Evolutionary conservation across 2,888 invertebrate genomes (phyloP), one percentile per base, ranked within the genome.

Genomic region (Ametastegia equiseti): DNA sequence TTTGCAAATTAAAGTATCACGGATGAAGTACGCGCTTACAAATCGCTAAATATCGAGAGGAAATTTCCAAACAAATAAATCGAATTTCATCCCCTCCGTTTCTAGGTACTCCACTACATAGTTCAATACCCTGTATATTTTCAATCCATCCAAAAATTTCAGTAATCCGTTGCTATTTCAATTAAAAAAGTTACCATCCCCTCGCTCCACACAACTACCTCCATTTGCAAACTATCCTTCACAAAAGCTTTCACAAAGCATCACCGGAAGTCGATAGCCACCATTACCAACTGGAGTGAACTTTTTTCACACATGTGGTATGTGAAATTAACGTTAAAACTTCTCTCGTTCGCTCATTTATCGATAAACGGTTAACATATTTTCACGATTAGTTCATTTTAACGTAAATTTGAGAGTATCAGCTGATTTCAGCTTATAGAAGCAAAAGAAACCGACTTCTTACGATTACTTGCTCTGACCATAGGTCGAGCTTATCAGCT

Each of bases 101-200:
- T 47, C 2, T 33, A 2, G 63, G 15, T 54, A 27, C 9, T 33
- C 36, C 15, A 50, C 19, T 23, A 2, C 36, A 15, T 15, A 36
- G 9, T 36, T 65, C 1, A 2, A 33, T n/a, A 33, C 33, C 7
- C 15, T 3, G n/a, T 7, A 9, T n/a, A 65, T 63, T 63, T 63
- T 2, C 15, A 39, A 65, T 65, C 11, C 30, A 15, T 60, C 13
- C 5, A 11, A 9, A 39, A 19, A 33, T 1, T 2, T 5, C 39
- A 13, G 6, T 6, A 45, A 27, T 27, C 15, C 47, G 45, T 69
- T 69, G 13, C 69, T 13, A 69, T 69, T 69, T 45, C 1, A 27
- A 45, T 45, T 45, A 6, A 30, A 69, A 69, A 42, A 42, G 13
- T 69, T 45, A 69, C 69, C 23, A 69, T 69, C n/a, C n/a, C n/a